Base-by-base conservation (phyloP, 2,888 invertebrate species). In the Anthophora plumipes region DNA sequence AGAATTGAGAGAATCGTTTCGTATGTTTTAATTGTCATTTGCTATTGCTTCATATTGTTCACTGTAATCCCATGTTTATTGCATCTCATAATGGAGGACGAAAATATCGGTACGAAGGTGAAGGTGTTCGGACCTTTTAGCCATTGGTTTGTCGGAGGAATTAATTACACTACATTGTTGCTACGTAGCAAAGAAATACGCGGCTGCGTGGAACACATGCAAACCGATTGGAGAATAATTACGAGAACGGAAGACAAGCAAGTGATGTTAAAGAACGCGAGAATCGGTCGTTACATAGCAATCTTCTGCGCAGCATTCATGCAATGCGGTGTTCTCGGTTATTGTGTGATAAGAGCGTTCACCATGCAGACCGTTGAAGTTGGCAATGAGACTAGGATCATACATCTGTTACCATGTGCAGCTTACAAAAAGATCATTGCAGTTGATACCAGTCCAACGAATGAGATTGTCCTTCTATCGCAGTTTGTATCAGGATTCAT, bases 151-250 rank as follows among this genome's bases (percentile, higher is more conserved):
- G 86, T 89, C 81, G 86, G 87, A 0, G 73, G 90, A 0, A 59
- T 80, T 6, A 91, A 91, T 78, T 91, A 89, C 68, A 75, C 57
- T 22, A 82, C 76, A 22, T 69, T 91, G n/a, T 43, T 90, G 1
- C 12, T 70, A 5, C 85, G 82, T n/a, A 55, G 81, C 17, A 43
- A 80, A 0, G 73, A 87, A 4, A 87, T 91, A 61, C 80, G 68
- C 7, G 5, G 43, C 0, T 91, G 91, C 66, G 54, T 90, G 6
- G 61, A 85, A 2, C 86, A 87, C 22, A 70, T 91, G 5, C 77
- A 85, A 14, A 41, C 41, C 0, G 91, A 91, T 50, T 91, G 91
- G 91, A 57, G 64, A 6, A 66, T 69, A 6, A 52, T 84, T 0
- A 63, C 43, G 2, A 74, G 50, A 1, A 0, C 6, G 0, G 31